A percentile compares a stretch with the other conserved stretches of the same genome.
These are phyloP conservation scores for Hippopotamus amphibius DNA, from an alignment of 2,113 vertebrate species.

Conservation along the genomic window DNA sequence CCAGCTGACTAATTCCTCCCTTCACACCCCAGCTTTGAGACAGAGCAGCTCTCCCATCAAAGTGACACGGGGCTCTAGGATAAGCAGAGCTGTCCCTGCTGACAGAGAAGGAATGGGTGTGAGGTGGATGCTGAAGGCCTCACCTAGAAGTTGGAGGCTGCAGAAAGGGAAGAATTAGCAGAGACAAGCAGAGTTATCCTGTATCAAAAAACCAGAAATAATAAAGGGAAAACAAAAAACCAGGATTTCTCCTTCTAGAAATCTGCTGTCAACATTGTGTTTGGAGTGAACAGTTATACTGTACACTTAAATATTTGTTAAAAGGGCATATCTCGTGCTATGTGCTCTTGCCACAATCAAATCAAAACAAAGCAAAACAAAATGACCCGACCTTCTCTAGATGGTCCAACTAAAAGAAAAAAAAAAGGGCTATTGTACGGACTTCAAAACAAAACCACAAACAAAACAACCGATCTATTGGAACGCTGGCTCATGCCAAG, in stretches of 20 bases:
- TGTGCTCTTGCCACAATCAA: not conserved
- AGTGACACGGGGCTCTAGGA: rapidly evolving
- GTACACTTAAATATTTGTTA: not conserved
- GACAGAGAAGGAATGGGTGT: not conserved
- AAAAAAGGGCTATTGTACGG: not conserved
- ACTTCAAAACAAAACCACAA: not conserved
- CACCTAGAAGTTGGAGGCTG: not conserved
- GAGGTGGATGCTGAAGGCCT: not conserved
- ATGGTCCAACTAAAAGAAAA: not conserved
- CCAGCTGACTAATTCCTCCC: not conserved
- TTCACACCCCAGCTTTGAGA: not conserved
- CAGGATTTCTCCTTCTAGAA: not conserved
- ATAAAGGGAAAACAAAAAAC: not conserved
- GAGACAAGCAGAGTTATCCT: not conserved
- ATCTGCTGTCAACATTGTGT: not conserved
- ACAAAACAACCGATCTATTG: not conserved
- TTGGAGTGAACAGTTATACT: not conserved
- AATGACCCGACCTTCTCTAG: not conserved
- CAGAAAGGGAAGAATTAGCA: not conserved
- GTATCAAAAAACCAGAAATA: not conserved
- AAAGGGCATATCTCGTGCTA: not conserved
- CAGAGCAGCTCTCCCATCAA: not conserved
- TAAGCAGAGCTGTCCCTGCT: not conserved
- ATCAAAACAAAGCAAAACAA: not conserved
- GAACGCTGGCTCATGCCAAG: not conserved